Percentiles rank a stretch among this genome's conserved stretches.
These are phyloP conservation scores for Pseudomyrmex flavicornis DNA, from an alignment of 1,140 invertebrate genomes.

Conservation along the genomic window DNA sequence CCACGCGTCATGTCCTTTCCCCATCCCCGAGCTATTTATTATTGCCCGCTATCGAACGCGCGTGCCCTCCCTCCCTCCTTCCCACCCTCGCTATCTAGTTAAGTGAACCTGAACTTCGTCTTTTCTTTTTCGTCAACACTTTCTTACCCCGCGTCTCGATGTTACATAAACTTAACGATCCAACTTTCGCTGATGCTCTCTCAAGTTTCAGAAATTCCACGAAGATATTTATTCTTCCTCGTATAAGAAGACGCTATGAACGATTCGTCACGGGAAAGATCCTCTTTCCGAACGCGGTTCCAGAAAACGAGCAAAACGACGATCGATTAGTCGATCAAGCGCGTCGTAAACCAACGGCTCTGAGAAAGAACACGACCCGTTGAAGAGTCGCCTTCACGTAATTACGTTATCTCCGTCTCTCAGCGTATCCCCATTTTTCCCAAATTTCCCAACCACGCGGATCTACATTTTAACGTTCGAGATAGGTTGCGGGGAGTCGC, in stretches of 20 bases:
- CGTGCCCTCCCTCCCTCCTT: constrained; percentile 56
- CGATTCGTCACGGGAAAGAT: not conserved
- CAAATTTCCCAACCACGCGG: constrained; percentile 3
- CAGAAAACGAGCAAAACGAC: not conserved
- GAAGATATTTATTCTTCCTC: not conserved
- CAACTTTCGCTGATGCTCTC: constrained; percentile 27
- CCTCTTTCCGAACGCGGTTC: too few species aligned
- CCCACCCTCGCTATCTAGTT: constrained; percentile 57
- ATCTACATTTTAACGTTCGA: constrained; percentile 56
- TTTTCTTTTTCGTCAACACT: constrained; percentile 64
- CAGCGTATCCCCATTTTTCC: constrained; percentile 13
- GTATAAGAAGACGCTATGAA: not conserved
- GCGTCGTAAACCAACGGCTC: not conserved
- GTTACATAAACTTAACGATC: constrained; percentile 44
- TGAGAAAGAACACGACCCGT: not conserved
- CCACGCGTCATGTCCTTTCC: constrained; percentile 50
- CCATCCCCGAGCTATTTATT: constrained; percentile 75
- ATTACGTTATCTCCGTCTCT: constrained; percentile 10
- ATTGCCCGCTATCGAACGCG: constrained; percentile 76
- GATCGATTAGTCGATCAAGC: too few species aligned
- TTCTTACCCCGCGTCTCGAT: not conserved
- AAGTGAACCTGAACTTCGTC: constrained; percentile 71
- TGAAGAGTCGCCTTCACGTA: not conserved
- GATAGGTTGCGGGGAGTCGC: constrained; percentile 18
- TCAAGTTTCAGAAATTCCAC: not conserved